These are phyloP conservation scores for Vanessa cardui DNA, from an alignment of 2,888 invertebrate species.

Conservation along the genomic window DNA sequence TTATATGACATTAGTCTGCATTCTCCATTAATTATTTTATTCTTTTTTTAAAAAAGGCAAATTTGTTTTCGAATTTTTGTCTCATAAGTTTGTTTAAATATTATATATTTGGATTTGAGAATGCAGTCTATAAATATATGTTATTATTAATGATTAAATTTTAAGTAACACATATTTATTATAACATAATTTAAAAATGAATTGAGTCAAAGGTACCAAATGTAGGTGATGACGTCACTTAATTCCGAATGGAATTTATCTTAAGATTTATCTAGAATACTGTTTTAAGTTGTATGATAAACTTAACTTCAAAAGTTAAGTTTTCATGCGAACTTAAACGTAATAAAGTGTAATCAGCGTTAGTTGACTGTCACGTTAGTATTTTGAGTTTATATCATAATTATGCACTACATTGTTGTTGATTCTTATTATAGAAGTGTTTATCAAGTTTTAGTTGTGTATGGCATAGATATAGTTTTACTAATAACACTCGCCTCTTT, in stretches of 20 bases:
- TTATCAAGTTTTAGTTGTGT: constrained; percentile 32
- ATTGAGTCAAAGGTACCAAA: constrained; percentile 38
- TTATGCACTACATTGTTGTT: constrained; percentile 52
- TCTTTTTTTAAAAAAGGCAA: background rate
- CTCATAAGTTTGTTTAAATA: background rate
- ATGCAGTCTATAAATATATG: constrained; percentile 9
- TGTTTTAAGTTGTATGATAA: background rate
- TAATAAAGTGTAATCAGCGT: constrained; percentile 6
- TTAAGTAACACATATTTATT: constrained; percentile 10
- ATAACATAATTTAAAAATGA: constrained; percentile 16
- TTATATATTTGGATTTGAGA: background rate
- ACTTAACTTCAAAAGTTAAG: background rate
- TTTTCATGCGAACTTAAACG: background rate
- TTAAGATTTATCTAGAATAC: constrained; percentile 19
- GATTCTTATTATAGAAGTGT: constrained; percentile 35
- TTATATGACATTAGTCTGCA: constrained; percentile 12
- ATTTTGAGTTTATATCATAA: constrained; percentile 39
- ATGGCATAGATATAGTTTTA: constrained; percentile 35
- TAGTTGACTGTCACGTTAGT: constrained; percentile 41
- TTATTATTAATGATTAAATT: constrained; percentile 1
- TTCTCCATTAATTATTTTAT: background rate
- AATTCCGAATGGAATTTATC: constrained; percentile 17
- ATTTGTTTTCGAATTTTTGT: background rate
- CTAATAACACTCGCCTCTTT: constrained; percentile 26
- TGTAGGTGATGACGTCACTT: constrained; percentile 22